Base-by-base conservation (phyloP, 2,888 invertebrate genomes). In the Protophormia terraenovae region DNA sequence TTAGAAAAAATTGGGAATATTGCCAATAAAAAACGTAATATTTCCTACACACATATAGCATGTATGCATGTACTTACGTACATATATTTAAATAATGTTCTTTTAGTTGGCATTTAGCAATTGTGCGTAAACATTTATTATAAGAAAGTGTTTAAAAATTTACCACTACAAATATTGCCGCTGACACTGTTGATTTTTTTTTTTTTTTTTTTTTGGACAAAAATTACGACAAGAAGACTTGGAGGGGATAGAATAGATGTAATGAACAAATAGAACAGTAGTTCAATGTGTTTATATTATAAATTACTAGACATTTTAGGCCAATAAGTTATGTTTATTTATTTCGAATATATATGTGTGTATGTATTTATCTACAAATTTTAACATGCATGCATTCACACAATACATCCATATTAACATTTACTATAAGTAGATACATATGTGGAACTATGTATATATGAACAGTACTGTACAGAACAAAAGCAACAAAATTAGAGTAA, bases 11-110 rank as follows among this genome's bases (percentile, higher is more conserved):
- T 35, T 79, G 50, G 79, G 71, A 50, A 19, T 7, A 50, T 29
- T 41, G 79, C 79, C 79, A 79, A 71, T 19, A 69, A 50, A 22
- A 50, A 12, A 22, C n/a, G n/a, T n/a, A n/a, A n/a, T n/a, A n/a
- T n/a, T n/a, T n/a, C n/a, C n/a, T n/a, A n/a, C n/a, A n/a, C n/a
- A n/a, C n/a, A n/a, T n/a, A n/a, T n/a, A n/a, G n/a, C n/a, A n/a
- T n/a, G n/a, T n/a, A n/a, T n/a, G n/a, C n/a, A n/a, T n/a, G n/a
- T n/a, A n/a, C n/a, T n/a, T n/a, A n/a, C n/a, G n/a, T n/a, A n/a
- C n/a, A n/a, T n/a, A n/a, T n/a, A n/a, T n/a, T n/a, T n/a, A n/a
- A n/a, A n/a, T n/a, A n/a, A n/a, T n/a, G n/a, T n/a, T n/a, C n/a
- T n/a, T n/a, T n/a, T n/a, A n/a, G 16, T 19, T 47, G 35, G 16